Base-by-base conservation (phyloP, 2,888 invertebrate genomes). In the Chloroclysta siterata region DNA sequence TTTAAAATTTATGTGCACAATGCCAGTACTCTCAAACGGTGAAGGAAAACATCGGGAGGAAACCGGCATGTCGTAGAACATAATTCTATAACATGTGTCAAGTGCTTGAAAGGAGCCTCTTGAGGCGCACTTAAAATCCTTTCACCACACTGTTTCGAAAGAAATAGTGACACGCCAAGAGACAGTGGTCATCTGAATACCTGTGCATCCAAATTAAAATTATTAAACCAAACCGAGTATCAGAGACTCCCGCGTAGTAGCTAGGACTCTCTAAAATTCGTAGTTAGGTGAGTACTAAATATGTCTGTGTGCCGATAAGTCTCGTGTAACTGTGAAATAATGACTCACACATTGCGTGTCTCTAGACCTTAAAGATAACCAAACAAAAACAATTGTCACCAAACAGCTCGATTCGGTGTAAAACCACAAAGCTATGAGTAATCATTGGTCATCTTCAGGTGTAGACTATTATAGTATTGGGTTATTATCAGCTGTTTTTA, bases 391-490 rank as follows among this genome's bases (percentile, higher is more conserved):
- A 46, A 46, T 51, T 46, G 46, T 55, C 52, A 36, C 13, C 61
- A 36, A 60, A 55, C 28, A 51, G 11, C 44, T 51, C 42, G 54
- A 17, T 51, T 44, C 22, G 46, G 13, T 47, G 33, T 52, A 47
- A 61, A 61, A 61, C 61, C 61, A 61, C 55, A 46, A 56, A 44
- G 53, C 22, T 13, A 29, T 60, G 61, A 56, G 28, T 60, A 58
- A 66, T 42, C 2, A 58, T 50, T 48, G 60, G 55, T 61, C 55
- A 61, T 52, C 51, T 54, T 54, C 7, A 22, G 28, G 52, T 46
- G 52, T 48, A 15, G 28, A 44, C 8, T 50, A 44, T 44, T 10
- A n/a, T n/a, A n/a, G n/a, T n/a, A n/a, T n/a, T 13, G 10, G 53
- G 15, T 44, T 10, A 44, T 8, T 39, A 58, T 53, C 63, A 54